Conservation (phyloP, 2,888 invertebrate species). For the Steinernema scapterisci region DNA sequence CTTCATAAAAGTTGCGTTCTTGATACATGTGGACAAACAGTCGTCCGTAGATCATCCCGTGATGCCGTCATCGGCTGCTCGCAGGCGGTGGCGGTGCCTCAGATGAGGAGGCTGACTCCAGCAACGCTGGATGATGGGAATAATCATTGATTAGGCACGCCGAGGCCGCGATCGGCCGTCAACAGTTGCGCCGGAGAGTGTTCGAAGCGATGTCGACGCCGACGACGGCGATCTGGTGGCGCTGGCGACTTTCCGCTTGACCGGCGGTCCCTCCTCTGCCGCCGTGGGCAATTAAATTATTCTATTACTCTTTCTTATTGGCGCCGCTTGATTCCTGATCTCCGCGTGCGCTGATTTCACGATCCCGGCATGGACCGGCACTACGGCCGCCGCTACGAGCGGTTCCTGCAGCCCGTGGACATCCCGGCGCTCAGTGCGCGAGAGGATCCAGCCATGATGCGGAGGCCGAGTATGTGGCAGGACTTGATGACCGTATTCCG, state of each 20-base stretch:
- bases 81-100: background rate
- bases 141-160: slow-evolving; percentile 27
- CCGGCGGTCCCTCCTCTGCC: background rate
- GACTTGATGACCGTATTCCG: slow-evolving; percentile 64
- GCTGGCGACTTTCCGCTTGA: slow-evolving; percentile 29
- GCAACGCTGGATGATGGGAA: slow-evolving; percentile 19
- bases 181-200: slow-evolving; percentile 10
- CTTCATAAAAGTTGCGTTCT: background rate
- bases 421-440: slow-evolving; percentile 9
- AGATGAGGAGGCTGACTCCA: slow-evolving; percentile 1
- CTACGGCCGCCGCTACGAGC: background rate
- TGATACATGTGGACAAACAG: background rate
- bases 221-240: slow-evolving; percentile 9
- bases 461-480: slow-evolving; percentile 61
- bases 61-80: background rate
- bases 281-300: background rate
- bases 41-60: background rate
- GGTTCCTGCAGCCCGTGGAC: slow-evolving; percentile 4
- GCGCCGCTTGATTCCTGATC: no score
- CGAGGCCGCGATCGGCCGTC: slow-evolving; percentile 17
- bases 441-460: slow-evolving; percentile 32
- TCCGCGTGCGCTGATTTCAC: no score
- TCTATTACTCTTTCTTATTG: background rate
- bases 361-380: no score
- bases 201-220: background rate